These are phyloP conservation scores for Medauroidea extradentata DNA, from an alignment of 1,140 invertebrate genomes.

Conservation along the genomic window DNA sequence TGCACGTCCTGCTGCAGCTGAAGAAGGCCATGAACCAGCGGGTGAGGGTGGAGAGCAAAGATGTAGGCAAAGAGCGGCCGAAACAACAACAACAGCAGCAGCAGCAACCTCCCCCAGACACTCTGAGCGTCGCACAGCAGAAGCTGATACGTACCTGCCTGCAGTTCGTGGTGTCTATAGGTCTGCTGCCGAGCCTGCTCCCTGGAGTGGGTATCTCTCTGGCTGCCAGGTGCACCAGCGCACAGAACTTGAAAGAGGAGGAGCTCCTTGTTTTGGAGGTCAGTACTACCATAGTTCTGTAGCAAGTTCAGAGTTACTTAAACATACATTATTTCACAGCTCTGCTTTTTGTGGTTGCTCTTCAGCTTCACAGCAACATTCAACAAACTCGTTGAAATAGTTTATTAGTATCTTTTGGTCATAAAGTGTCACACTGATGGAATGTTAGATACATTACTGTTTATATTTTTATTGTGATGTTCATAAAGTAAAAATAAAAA, in stretches of 20 bases:
- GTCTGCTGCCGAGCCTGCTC: conserved; percentile 59
- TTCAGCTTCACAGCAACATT: no score
- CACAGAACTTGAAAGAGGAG: conserved; percentile 26
- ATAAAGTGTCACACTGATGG: no score
- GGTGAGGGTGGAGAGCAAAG: not conserved
- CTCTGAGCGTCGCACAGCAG: conserved; percentile 41
- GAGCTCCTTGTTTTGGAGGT: conserved; percentile 28
- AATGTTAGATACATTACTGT: no score
- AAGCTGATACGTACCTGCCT: conserved; percentile 40
- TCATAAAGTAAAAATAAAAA: no score
- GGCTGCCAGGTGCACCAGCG: conserved; percentile 38
- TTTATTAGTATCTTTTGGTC: no score
- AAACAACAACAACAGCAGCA: not conserved
- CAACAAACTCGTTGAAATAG: no score
- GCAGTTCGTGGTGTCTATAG: conserved; percentile 57
- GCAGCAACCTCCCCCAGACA: conserved; percentile 7
- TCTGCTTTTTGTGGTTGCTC: no score
- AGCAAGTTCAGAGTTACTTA: no score
- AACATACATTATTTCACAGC: no score
- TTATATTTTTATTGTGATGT: no score
- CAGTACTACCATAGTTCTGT: no score
- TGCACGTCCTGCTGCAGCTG: conserved; percentile 17
- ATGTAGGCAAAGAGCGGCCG: not conserved
- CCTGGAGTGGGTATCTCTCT: conserved; percentile 57
- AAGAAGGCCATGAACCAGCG: conserved; percentile 7